Base-by-base conservation (phyloP, 2,888 invertebrate genomes). In the Stictocephala bisonia region DNA sequence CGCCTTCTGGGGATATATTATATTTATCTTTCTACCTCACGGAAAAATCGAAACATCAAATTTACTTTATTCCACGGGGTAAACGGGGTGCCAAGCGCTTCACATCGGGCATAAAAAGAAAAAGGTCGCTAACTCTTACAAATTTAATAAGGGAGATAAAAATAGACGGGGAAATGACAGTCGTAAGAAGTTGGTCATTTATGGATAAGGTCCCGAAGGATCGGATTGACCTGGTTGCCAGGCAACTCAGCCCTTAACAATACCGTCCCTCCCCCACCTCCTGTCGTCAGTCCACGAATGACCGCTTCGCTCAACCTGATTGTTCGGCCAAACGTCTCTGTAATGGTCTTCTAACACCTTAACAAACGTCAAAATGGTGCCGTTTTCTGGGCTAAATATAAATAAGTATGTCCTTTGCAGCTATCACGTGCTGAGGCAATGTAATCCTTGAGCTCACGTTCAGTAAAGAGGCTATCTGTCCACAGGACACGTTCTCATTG, bases 81-180 rank as follows among this genome's bases (percentile, higher is more conserved):
- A n/a, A n/a, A n/a, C n/a, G n/a, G n/a, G n/a, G n/a, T n/a, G n/a
- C n/a, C n/a, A n/a, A n/a, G n/a, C n/a, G n/a, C n/a, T n/a, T n/a
- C n/a, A n/a, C n/a, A n/a, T n/a, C n/a, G n/a, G n/a, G n/a, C n/a
- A n/a, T n/a, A n/a, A n/a, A n/a, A n/a, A n/a, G n/a, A 60, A 60
- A 56, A 60, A 60, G 22, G 35, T 7, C 60, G 56, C 22, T 40
- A 31, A 35, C 40, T 22, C 40, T 69, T 69, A 35, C 53, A 69
- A 71, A 71, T 71, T 56, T 71, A 41, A 60, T 60, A 71, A 71
- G 44, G 35, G 51, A 69, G 69, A 69, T 69, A 69, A 69, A 56
- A 69, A 60, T 35, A 60, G 60, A 60, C 60, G 35, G 40, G 60
- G 40, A 35, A 35, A 60, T 60, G 60, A 60, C 60, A 64, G 64